Evolutionary conservation across 1,140 invertebrate species (phyloP).

Genomic region (Formica exsecta): DNA sequence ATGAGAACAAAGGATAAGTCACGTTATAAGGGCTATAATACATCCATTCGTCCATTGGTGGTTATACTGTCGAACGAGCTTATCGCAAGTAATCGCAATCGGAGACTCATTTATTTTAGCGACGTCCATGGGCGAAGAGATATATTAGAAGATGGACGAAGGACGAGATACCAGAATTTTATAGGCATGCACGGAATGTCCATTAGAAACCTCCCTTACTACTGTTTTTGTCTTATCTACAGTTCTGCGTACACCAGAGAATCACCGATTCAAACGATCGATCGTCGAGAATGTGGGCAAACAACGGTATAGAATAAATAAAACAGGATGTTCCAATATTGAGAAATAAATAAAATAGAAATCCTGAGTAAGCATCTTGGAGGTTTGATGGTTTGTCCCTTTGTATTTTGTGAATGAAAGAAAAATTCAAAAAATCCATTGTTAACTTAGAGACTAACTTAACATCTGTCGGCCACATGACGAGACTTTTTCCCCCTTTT

Average conservation of each 20-base stretch:
- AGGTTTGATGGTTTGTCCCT: too few species aligned
- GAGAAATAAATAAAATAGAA: too few species aligned
- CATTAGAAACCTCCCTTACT: not conserved
- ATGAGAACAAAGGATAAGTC: slow-evolving; percentile 27
- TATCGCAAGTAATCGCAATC: slow-evolving; percentile 50
- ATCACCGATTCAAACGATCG: too few species aligned
- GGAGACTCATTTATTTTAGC: slow-evolving; percentile 29
- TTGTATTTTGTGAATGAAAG: slow-evolving; percentile 29
- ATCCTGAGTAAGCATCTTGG: too few species aligned
- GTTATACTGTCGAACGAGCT: not conserved
- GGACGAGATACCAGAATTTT: slow-evolving; percentile 21
- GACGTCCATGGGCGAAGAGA: not conserved
- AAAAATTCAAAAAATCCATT: slow-evolving; percentile 71
- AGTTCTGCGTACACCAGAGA: too few species aligned
- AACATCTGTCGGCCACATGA: slow-evolving; percentile 80
- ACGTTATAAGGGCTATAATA: not conserved
- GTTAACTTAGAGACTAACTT: slow-evolving; percentile 65
- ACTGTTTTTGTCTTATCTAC: too few species aligned
- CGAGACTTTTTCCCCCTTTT: not conserved
- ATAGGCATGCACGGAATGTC: slow-evolving; percentile 1
- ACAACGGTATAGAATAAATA: too few species aligned
- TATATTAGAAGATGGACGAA: not conserved
- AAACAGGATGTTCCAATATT: too few species aligned
- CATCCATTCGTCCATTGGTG: not conserved
- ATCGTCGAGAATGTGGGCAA: too few species aligned